A percentile compares a stretch with the other conserved stretches of the same genome.
phyloP scores from a whole-genome alignment of 2,888 invertebrate genomes.

The Graphium colonna region DNA sequence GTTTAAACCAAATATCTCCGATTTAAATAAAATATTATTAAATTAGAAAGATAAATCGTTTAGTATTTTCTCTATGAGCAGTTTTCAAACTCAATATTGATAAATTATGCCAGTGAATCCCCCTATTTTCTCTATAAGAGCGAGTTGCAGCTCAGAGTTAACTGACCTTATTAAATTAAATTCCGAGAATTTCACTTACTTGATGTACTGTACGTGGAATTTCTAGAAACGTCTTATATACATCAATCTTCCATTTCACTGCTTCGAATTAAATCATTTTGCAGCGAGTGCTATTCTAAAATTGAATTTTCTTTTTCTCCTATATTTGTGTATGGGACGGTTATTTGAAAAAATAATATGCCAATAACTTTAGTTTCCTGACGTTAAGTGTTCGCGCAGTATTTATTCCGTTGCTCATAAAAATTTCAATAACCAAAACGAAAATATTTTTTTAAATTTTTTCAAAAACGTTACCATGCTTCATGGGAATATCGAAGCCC shows the following conservation, averaged over 20 bases:
- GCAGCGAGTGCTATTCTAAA: neutral
- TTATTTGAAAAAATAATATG: too few relatives aligned
- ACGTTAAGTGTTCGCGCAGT: too few relatives aligned
- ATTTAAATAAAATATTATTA: too few relatives aligned
- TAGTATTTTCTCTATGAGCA: too few relatives aligned
- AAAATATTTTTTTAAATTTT: neutral
- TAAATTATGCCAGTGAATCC: neutral
- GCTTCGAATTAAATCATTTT: neutral
- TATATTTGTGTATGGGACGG: too few relatives aligned
- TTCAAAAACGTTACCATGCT: neutral
- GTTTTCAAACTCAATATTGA: neutral
- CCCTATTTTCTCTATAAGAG: neutral
- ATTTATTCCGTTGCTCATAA: too few relatives aligned
- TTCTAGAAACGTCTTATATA: neutral
- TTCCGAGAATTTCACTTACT: neutral
- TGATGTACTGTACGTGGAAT: neutral
- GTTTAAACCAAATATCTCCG: too few relatives aligned
- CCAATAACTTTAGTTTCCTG: too few relatives aligned
- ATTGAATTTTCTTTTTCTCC: too few relatives aligned
- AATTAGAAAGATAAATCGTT: too few relatives aligned
- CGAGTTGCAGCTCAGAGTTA: neutral
- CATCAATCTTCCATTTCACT: neutral
- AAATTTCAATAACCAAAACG: too few relatives aligned
- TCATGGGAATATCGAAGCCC: neutral
- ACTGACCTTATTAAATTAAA: neutral